Conservation (phyloP, 2,888 invertebrate genomes). For the Rhorus exstirpatorius region DNA sequence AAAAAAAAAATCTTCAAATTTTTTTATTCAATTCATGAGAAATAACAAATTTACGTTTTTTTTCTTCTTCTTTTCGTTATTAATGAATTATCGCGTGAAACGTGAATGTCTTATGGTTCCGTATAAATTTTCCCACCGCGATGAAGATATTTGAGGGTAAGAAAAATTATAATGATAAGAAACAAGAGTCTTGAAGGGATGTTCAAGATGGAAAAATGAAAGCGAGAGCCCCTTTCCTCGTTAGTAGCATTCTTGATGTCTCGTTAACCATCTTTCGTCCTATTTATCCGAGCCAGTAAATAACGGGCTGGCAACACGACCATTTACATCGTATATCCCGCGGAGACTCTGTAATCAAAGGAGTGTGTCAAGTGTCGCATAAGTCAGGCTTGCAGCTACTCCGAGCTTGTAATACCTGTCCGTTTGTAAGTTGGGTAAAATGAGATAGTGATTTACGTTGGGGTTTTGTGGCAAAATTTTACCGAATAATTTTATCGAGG, state of each 20-base stretch:
- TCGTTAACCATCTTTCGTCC: conserved; percentile 60
- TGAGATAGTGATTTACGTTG: conserved; percentile 19
- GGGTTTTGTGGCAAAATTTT: conserved; percentile 17
- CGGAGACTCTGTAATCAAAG: conserved; percentile 35
- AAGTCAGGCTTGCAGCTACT: conserved; percentile 75
- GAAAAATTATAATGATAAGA: not conserved
- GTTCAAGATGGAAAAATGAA: not conserved
- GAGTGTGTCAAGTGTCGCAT: conserved; percentile 83
- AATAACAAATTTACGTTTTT: too few species aligned
- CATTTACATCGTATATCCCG: conserved; percentile 22
- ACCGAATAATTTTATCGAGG: not conserved
- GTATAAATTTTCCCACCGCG: conserved; percentile 1
- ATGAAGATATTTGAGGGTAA: not conserved
- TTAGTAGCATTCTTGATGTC: conserved; percentile 63
- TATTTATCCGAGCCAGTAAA: conserved; percentile 43
- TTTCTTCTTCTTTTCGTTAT: too few species aligned
- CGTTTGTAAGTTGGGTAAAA: conserved; percentile 10
- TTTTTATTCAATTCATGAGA: not conserved
- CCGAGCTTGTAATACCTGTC: not conserved
- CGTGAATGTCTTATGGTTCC: not conserved
- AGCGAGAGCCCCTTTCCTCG: conserved; percentile 12
- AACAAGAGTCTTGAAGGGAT: conserved; percentile 11
- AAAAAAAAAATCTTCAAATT: not conserved
- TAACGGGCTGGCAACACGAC: conserved; percentile 28
- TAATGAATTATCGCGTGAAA: too few species aligned